phyloP scores from a whole-genome alignment of 2,113 vertebrate genomes.

The Aix galericulata region DNA sequence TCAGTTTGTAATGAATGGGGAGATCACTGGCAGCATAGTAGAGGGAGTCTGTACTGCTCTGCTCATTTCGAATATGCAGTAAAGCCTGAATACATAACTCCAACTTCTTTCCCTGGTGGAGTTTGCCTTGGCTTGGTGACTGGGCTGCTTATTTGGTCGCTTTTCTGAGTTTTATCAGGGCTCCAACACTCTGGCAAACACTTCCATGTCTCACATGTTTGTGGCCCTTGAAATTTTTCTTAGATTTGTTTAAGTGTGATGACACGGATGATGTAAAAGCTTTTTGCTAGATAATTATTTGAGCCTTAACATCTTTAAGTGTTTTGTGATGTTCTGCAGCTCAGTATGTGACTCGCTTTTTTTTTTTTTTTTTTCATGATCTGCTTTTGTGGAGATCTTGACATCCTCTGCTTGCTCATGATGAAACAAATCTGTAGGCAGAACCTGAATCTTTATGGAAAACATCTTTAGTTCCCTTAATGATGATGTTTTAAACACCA shows the following conservation, averaged over 20 bases:
- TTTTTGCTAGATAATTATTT: constrained; percentile 48
- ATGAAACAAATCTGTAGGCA: constrained; percentile 48
- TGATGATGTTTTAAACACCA: neutral
- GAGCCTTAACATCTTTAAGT: constrained; percentile 24
- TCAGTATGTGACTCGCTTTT: neutral
- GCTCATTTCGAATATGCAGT: neutral
- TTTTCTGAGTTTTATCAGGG: neutral
- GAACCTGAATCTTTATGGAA: constrained; percentile 6
- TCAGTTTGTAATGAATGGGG: neutral
- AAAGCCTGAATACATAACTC: neutral
- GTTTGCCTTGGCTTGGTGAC: neutral
- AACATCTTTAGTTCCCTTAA: neutral
- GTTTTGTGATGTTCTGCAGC: constrained; percentile 42
- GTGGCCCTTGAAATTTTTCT: constrained; percentile 11
- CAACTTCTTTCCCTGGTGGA: neutral
- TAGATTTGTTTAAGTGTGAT: constrained; percentile 3
- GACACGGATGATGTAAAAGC: constrained; percentile 40
- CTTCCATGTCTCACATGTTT: neutral
- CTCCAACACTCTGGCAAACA: neutral
- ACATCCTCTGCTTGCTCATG: neutral
- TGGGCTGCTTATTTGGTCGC: neutral
- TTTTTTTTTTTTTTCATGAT: neutral
- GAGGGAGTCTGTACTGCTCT: neutral
- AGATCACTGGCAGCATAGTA: neutral
- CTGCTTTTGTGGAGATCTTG: constrained; percentile 3